Percentiles rank a stretch among this genome's conserved stretches.
phyloP scores from a whole-genome alignment of 2,113 vertebrate genomes.

The Genyomyrus donnyi region DNA sequence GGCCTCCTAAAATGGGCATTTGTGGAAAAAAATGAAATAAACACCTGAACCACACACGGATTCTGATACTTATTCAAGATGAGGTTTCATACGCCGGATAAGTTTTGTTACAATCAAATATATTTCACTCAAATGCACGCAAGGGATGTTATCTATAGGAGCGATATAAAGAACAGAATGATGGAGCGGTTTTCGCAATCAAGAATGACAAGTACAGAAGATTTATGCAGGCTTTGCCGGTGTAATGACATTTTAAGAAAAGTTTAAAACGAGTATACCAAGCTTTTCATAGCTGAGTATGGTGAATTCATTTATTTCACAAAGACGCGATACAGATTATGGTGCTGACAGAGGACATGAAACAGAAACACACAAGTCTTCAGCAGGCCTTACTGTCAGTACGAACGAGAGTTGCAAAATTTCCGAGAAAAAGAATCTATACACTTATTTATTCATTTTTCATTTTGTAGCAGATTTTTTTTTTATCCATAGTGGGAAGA shows the following conservation, averaged over 20 bases:
- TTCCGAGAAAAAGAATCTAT: neutral
- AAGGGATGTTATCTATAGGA: neutral
- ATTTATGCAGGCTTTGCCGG: neutral
- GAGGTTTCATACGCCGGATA: neutral
- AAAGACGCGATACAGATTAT: neutral
- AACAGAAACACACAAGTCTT: neutral
- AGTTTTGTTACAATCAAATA: neutral
- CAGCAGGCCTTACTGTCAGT: neutral
- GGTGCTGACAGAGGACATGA: neutral
- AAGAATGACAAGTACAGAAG: neutral
- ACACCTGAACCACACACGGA: neutral
- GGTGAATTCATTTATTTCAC: neutral
- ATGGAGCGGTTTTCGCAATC: neutral
- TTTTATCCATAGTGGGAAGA: neutral
- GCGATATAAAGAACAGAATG: neutral
- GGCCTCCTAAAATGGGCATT: neutral
- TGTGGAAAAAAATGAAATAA: neutral
- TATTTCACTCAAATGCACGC: neutral
- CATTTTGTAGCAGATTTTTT: neutral
- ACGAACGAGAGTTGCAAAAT: neutral
- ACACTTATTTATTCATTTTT: neutral
- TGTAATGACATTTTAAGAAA: neutral
- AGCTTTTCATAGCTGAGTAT: neutral
- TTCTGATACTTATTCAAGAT: neutral
- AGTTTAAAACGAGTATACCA: neutral